Percentiles rank a stretch among this genome's conserved stretches.
phyloP scores from a whole-genome alignment of 2,888 invertebrate genomes.

The Achlya flavicornis region DNA sequence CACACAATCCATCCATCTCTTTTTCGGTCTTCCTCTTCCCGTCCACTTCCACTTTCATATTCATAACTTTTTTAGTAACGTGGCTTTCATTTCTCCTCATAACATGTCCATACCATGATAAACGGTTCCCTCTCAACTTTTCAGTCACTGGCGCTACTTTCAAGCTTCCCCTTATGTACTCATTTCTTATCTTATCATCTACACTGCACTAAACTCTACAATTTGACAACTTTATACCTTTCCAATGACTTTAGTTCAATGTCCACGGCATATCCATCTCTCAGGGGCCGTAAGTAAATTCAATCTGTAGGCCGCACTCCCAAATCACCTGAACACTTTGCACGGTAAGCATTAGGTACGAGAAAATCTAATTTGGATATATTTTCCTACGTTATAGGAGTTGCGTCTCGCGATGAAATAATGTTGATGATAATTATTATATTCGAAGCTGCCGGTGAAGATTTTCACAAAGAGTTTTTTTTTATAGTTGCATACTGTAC shows the following conservation, averaged over 20 bases:
- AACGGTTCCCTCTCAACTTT: no score
- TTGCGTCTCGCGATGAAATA: slow-evolving; percentile 31
- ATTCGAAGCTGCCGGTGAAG: not conserved
- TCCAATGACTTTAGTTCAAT: slow-evolving; percentile 25
- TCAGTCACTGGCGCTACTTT: no score
- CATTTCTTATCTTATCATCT: no score
- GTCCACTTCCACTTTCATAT: no score
- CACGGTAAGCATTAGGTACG: slow-evolving; percentile 64
- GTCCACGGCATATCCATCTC: slow-evolving; percentile 54
- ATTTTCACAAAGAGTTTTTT: not conserved
- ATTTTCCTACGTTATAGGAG: slow-evolving; percentile 68
- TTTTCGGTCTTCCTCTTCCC: no score
- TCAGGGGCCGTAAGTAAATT: slow-evolving; percentile 72
- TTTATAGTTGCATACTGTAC: not conserved
- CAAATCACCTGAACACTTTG: slow-evolving; percentile 79
- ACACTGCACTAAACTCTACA: no score
- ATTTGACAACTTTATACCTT: slow-evolving; percentile 18
- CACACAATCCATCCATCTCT: no score
- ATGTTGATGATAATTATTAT: slow-evolving; percentile 4
- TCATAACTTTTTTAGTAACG: no score
- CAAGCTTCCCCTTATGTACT: no score
- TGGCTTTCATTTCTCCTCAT: no score
- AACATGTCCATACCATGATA: no score
- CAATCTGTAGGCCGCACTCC: slow-evolving; percentile 78
- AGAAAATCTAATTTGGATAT: slow-evolving; percentile 76